Evolutionary conservation across 2,888 invertebrate species (phyloP), one percentile per base, ranked within the genome.

Genomic region (Drepana falcataria): DNA sequence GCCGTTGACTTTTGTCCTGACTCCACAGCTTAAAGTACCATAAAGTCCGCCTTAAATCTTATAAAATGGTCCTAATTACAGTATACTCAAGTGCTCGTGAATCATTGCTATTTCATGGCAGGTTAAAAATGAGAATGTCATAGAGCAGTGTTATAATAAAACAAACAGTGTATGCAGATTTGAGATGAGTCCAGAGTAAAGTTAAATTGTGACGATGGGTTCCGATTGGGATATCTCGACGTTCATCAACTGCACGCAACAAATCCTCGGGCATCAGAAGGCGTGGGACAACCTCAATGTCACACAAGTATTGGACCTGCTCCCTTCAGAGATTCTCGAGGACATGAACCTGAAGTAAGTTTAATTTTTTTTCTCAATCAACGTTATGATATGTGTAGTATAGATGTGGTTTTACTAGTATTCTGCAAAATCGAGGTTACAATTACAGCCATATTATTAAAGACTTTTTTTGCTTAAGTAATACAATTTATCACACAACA

Each of bases 221-320:
- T 77, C 87, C 55, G 90, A 91, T 58, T 68, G 75, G 48, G 88
- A 90, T 56, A 77, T 91, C 21, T 81, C 83, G 71, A 81, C 75
- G 60, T 88, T 90, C 57, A 79, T 90, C 61, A 90, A 91, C 79
- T 91, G 91, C 69, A 88, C 90, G 47, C 83, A 87, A 75, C 81
- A 87, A 68, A 76, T 88, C 44, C 60, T 90, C 59, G 81, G 83
- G 3, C 65, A 70, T 7, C 82, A 87, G 60, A 71, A 73, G 48
- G 72, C 76, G n/a, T 85, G 85, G 83, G 85, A 82, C 21, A 71
- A 78, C 51, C 77, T 89, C 48, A 91, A 90, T 65, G 81, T 87
- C 53, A 79, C 89, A 0, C 86, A 90, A 61, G 76, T 91, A 35
- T 68, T 90, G 59, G 88, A 90, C 55, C 59, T 87, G 53, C 71